Evolutionary conservation across 1,140 invertebrate genomes (phyloP).

Genomic region (Aphelinus certus): DNA sequence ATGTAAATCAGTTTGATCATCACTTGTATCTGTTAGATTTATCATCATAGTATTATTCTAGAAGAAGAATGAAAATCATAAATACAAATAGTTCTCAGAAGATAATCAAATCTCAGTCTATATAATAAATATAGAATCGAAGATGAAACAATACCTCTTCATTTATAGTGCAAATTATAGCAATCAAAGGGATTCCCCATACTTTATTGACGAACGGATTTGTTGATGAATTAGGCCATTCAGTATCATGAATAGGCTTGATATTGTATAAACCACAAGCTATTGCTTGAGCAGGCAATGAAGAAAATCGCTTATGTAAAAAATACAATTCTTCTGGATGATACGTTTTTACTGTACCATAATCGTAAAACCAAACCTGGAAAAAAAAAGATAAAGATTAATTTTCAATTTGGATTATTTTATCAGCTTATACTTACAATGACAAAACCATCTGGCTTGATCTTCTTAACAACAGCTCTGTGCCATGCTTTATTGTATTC

Average conservation of each 20-base stretch:
- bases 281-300: constrained; percentile 56
- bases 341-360: constrained; percentile 56
- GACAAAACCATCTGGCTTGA: constrained; percentile 49
- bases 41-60: constrained; percentile 57
- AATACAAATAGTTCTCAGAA: constrained; percentile 1
- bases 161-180: constrained; percentile 39
- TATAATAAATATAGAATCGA: constrained; percentile 14
- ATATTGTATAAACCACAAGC: constrained; percentile 56
- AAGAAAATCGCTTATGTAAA: constrained; percentile 53
- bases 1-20: constrained; percentile 45
- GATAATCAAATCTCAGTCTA: constrained; percentile 19
- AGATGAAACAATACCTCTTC: constrained; percentile 40
- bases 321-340: constrained; percentile 48
- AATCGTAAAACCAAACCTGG: constrained; percentile 61
- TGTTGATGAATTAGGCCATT: constrained; percentile 46
- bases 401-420: too few species aligned
- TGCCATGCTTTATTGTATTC: constrained; percentile 55
- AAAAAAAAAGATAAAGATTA: constrained; percentile 18
- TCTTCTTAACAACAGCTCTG: constrained; percentile 53
- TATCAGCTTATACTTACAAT: constrained; percentile 42
- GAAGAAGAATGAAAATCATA: constrained; percentile 36
- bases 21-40: constrained; percentile 49
- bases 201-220: constrained; percentile 43
- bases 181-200: constrained; percentile 41
- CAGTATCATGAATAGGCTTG: constrained; percentile 42